phyloP scores from a whole-genome alignment of 2,113 vertebrate species.

The Ictalurus furcatus region DNA sequence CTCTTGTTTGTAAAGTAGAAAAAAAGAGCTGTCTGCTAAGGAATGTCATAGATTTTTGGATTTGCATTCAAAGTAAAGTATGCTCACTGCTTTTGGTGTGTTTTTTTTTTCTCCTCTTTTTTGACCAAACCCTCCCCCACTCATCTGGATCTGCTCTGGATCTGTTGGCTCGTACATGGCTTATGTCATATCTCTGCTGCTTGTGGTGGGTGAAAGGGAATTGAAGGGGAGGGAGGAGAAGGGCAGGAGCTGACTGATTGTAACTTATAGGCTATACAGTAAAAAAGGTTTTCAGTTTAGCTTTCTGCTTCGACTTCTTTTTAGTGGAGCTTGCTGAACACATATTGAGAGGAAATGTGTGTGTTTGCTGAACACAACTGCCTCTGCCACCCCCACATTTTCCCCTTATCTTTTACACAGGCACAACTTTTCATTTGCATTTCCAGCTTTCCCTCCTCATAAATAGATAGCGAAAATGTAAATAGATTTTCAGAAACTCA shows the following conservation, averaged over 20 bases:
- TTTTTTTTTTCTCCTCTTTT: background rate
- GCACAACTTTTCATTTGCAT: background rate
- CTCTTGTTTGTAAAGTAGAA: background rate
- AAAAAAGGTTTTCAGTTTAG: background rate
- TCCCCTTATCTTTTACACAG: background rate
- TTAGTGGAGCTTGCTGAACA: background rate
- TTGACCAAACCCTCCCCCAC: slow-evolving; percentile 23
- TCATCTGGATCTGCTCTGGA: slow-evolving; percentile 44
- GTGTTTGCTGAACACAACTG: background rate
- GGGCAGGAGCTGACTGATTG: slow-evolving; percentile 9
- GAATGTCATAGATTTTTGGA: background rate
- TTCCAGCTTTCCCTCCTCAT: background rate
- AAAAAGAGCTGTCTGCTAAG: background rate
- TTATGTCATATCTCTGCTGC: slow-evolving; percentile 48
- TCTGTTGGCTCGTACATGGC: slow-evolving; percentile 46
- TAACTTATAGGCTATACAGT: background rate
- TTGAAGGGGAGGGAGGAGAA: background rate
- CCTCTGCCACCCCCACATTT: background rate
- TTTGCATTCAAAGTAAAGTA: slow-evolving; percentile 32
- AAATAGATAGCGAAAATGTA: background rate
- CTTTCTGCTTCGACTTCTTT: background rate
- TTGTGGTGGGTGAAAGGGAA: slow-evolving; percentile 32
- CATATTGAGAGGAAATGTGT: background rate
- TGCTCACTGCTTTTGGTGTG: slow-evolving; percentile 25
- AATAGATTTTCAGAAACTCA: background rate